phyloP scores from a whole-genome alignment of 2,888 invertebrate species.

The Xestia xanthographa region DNA sequence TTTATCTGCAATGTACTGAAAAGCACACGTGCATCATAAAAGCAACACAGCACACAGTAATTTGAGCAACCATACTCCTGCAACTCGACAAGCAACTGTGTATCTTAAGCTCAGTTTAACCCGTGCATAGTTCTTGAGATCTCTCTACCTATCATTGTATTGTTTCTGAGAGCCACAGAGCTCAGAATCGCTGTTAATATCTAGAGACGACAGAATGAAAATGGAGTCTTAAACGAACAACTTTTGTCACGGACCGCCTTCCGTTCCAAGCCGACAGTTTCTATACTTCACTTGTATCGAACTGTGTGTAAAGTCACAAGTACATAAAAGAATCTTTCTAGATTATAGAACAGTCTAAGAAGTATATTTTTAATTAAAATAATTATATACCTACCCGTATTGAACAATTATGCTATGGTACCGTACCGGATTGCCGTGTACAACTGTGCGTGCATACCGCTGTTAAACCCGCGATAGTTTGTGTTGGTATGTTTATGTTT shows the following conservation, averaged over 20 bases:
- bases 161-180: conserved; percentile 2
- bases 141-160: conserved; percentile 16
- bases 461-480: neutral
- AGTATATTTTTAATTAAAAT: neutral
- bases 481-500: neutral
- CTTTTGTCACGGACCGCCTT: neutral
- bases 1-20: neutral
- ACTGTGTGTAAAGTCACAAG: neutral
- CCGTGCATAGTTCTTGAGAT: conserved; percentile 10
- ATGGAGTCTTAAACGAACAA: neutral
- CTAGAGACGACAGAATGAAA: neutral
- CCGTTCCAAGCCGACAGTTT: neutral
- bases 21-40: conserved; percentile 10
- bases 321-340: neutral
- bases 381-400: neutral
- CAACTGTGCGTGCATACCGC: neutral
- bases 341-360: neutral
- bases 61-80: neutral
- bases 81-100: neutral
- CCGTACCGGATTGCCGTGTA: neutral
- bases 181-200: neutral
- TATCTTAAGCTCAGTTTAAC: conserved; percentile 15
- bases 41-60: neutral
- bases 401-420: neutral
- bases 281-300: neutral